Evolutionary conservation across 2,888 invertebrate genomes (phyloP), one percentile per base, ranked within the genome.

Genomic region (Carterocephalus palaemon): DNA sequence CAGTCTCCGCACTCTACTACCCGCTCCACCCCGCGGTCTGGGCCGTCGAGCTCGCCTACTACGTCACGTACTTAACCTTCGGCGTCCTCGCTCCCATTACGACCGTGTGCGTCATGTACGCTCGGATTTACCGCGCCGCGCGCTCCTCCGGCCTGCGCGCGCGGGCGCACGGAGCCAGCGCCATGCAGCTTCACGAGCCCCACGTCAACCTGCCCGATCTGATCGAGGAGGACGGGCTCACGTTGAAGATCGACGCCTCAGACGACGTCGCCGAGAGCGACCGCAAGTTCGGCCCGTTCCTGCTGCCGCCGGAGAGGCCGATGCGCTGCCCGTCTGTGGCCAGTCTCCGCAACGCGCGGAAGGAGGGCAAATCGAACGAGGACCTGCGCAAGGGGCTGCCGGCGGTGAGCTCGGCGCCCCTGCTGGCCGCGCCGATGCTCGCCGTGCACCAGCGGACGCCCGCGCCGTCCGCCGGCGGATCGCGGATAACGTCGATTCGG

Each of bases 101-200:
- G 50, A 88, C 89, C 10, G 91, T 94, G 36, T 90, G 92, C 68
- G 89, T 92, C 71, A 92, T 93, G 69, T 94, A 94, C 70, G 86
- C 90, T 13, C 89, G 91, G 51, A 93, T 93, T 51, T 94, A 93
- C 70, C 88, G 90, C 7, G 94, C 94, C 4, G 94, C 94, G 4
- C 90, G 91, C 53, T 90, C 90, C 47, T 94, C 93, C 48, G 93
- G 85, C 2, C 61, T 85, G 2, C 56, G 85, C 40, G 85, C 85
- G 47, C 68, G 85, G 49, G 85, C 85, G 39, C 77, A 84, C 47
- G 85, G 84, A 23, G 76, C 85, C 38, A 85, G 86, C 54, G 86
- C 89, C 57, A 40, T 89, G 65, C 78, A 90, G 81, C 69, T 89
- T 60, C 72, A 87, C 59, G 75, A 89, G 64, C 74, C 83, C 47